phyloP scores from a whole-genome alignment of 2,113 vertebrate species.

The Thoracochromis brauschi region DNA sequence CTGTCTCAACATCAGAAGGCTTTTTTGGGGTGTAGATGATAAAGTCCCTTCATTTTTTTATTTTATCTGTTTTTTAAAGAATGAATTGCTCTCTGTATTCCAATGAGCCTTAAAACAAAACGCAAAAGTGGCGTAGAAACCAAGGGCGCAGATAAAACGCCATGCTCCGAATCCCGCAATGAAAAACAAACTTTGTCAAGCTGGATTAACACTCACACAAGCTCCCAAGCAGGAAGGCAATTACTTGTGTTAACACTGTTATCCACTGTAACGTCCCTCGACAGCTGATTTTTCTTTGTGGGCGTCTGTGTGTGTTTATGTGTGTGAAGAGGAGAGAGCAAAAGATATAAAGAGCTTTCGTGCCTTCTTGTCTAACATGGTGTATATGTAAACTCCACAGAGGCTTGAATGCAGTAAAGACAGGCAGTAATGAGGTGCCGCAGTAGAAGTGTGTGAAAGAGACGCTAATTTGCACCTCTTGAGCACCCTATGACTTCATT shows the following conservation, averaged over 20 bases:
- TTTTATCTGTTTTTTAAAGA: not conserved
- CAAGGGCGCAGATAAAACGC: constrained; percentile 10
- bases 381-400: constrained; percentile 5
- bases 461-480: constrained; percentile 28
- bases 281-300: constrained; percentile 31
- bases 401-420: constrained; percentile 32
- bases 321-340: not conserved
- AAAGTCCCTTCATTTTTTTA: constrained; percentile 2
- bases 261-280: constrained; percentile 40
- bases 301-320: not conserved
- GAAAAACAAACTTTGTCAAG: constrained; percentile 47
- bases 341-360: constrained; percentile 16
- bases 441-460: not conserved
- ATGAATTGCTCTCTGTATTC: not conserved
- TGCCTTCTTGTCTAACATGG: not conserved
- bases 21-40: not conserved
- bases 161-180: constrained; percentile 12
- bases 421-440: constrained; percentile 46
- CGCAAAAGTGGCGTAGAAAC: not conserved
- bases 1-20: not conserved
- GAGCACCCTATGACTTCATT: constrained; percentile 18
- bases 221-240: constrained; percentile 44
- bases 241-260: constrained; percentile 66
- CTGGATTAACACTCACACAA: constrained; percentile 46
- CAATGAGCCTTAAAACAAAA: not conserved